phyloP scores from a whole-genome alignment of 1,140 invertebrate genomes.

The Philopotamus ludificatus region DNA sequence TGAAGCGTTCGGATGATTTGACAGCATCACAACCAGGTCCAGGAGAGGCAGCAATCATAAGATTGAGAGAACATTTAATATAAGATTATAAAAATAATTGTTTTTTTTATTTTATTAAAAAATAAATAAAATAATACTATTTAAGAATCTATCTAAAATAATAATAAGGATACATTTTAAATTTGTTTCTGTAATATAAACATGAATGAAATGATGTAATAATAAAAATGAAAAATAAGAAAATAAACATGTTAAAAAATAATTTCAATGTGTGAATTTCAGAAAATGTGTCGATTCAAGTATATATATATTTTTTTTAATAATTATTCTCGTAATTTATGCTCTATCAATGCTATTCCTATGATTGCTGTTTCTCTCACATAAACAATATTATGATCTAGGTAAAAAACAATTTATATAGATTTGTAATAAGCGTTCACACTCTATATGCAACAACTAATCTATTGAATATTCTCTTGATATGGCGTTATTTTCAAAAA shows the following conservation, averaged over 20 bases:
- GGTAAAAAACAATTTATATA: slow-evolving; percentile 8
- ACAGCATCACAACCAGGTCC: slow-evolving; percentile 43
- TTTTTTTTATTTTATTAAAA: neutral
- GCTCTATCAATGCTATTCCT: neutral
- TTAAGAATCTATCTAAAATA: neutral
- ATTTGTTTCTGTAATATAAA: slow-evolving; percentile 12
- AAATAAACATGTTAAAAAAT: slow-evolving; percentile 19
- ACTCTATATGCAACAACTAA: slow-evolving; percentile 21
- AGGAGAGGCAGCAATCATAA: slow-evolving; percentile 59
- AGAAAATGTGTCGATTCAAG: slow-evolving; percentile 55
- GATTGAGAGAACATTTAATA: slow-evolving; percentile 56
- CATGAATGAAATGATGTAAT: slow-evolving; percentile 20
- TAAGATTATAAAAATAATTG: slow-evolving; percentile 13
- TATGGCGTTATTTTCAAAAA: neutral
- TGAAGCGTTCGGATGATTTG: slow-evolving; percentile 11
- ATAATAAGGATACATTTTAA: slow-evolving; percentile 1
- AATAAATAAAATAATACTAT: neutral
- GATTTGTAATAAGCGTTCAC: slow-evolving; percentile 18
- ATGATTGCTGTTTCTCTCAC: slow-evolving; percentile 40
- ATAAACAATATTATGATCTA: slow-evolving; percentile 7
- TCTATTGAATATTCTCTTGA: slow-evolving; percentile 4
- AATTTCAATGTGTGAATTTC: slow-evolving; percentile 44
- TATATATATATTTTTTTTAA: neutral
- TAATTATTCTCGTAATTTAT: neutral
- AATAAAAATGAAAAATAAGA: slow-evolving; percentile 34